Base-by-base conservation (phyloP, 2,888 invertebrate species). In the Drosophila eohydei region DNA sequence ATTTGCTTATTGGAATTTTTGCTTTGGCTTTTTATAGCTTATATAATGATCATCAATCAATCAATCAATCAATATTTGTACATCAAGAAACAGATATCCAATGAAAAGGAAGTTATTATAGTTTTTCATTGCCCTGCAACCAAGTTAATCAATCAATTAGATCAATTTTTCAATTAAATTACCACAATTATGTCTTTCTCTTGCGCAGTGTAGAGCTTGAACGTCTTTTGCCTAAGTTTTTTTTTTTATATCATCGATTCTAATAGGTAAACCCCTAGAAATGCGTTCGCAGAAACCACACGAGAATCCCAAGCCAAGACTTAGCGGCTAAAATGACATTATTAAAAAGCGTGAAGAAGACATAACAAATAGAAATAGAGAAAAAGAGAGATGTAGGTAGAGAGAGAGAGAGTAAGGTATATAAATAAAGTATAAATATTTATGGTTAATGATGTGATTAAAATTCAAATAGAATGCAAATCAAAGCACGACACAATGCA, bases 401-500 rank as follows among this genome's bases (percentile, higher is more conserved):
- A 2, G 34, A 11, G 16, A 28, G 50, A 21, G 7, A 7, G 16
- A 46, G 21, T 41, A 46, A 32, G 38, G 14, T 52, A 56, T 55
- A 60, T 51, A 71, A 72, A 79, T 87, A 81, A 79, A 71, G 71
- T 72, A 70, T 30, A 85, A 78, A 83, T 81, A 88, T 86, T 73
- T 81, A 89, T 87, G 55, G 62, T 73, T 87, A 85, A 85, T 89
- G 78, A 43, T 74, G 80, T 78, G 88, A 80, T 88, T 89, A 72
- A 88, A 80, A 86, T 84, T 89, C 89, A 87, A 89, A 84, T 81
- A 66, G 82, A 84, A 86, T 86, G 88, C 89, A 86, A 86, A 89
- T 84, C 75, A 81, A 82, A 89, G 75, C 79, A 58, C 66, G 82
- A 69, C 57, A 57, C 71, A 64, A 50, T 38, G 41, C 62, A 57